Conservation (phyloP, 37 sponge, comb jelly and placozoan genomes). For the Haliclona indistincta region DNA sequence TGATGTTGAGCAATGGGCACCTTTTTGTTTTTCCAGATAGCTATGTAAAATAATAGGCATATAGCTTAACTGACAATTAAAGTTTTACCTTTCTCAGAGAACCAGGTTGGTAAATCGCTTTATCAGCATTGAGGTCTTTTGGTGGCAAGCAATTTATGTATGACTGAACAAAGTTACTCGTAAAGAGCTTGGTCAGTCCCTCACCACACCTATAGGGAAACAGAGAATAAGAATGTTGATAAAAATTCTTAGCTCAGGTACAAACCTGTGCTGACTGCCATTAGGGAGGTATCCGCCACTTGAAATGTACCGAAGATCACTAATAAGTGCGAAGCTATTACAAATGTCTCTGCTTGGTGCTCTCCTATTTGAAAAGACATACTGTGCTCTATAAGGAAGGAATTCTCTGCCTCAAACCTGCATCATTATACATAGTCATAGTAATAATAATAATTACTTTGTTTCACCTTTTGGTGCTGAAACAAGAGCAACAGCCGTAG, state of each 20-base stretch:
- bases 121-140: too few relatives aligned
- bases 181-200: background rate
- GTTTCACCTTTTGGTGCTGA: constrained; percentile 60
- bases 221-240: background rate
- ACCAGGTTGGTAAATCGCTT: constrained; percentile 5
- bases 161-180: background rate
- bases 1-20: too few relatives aligned
- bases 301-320: constrained; percentile 14
- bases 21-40: too few relatives aligned
- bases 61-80: too few relatives aligned
- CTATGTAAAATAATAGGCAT: too few relatives aligned
- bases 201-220: background rate
- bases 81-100: constrained; percentile 2
- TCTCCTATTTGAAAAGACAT: constrained; percentile 38
- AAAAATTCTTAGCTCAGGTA: background rate
- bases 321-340: constrained; percentile 11
- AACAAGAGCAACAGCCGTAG: constrained; percentile 33
- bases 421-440: too few relatives aligned
- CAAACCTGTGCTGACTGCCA: too few relatives aligned
- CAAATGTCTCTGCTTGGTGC: constrained; percentile 57
- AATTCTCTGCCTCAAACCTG: constrained; percentile 56
- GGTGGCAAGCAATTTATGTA: background rate
- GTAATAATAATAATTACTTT: too few relatives aligned
- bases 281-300: too few relatives aligned
- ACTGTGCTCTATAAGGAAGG: constrained; percentile 15